Base-by-base conservation (phyloP, 2,888 invertebrate genomes). In the Leptura quadrifasciata region DNA sequence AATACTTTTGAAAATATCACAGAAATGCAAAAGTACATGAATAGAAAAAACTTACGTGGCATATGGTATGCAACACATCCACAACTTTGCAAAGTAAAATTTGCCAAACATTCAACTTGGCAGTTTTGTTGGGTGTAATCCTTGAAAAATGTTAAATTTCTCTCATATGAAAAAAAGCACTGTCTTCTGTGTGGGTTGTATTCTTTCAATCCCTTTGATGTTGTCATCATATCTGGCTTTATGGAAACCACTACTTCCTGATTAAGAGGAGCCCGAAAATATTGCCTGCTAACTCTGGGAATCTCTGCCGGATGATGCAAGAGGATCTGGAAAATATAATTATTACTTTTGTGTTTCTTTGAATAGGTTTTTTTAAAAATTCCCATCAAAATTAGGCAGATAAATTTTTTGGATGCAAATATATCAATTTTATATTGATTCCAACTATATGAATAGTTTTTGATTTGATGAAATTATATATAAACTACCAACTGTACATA, bases 201-300 rank as follows among this genome's bases (percentile, higher is more conserved):
- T 70, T 91, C 91, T 81, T 89, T 90, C 3, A 94, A 88, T 18
- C 93, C 93, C 72, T 91, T 91, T 0, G 94, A 93, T 3, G 94
- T 94, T 5, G 93, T 94, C 90, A 94, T 94, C 91, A 94, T 94
- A 86, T 94, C 94, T 0, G 94, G 94, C 86, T 93, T 93, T 17
- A 94, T 92, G 0, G 93, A 92, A 1, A 94, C 93, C 0, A 94
- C 91, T 0, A 94, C 91, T 87, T 94, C 94, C 85, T 94, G 94
- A 73, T 93, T 92, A 72, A 94, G 88, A 12, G 94, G 94, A n/a
- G 93, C 92, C 69, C 94, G 90, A 86, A 94, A 94, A 85, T 93
- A 94, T 85, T 94, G 94, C 80, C 93, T 92, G 0, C 93, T 92
- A 2, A 94, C 91, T 78, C 93, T 89, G 0, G 94, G 94, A 24